Percentiles rank a stretch among this genome's conserved stretches.
Evolutionary conservation across 53 echinoderm and acorn worm species (phyloP).

Genomic region (Zoroaster sp.): DNA sequence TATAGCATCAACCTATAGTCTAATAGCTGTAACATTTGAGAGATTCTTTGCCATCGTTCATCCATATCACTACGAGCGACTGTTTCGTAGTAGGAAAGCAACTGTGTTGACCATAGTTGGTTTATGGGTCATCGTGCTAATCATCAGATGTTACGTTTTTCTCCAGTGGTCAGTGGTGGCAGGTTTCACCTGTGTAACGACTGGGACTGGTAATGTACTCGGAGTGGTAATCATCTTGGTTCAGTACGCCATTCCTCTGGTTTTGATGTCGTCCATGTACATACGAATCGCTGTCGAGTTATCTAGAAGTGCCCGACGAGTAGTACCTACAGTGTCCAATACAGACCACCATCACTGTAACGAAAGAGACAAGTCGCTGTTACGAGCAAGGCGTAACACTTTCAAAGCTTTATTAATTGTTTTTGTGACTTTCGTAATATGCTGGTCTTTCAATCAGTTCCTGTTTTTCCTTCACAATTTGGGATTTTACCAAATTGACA

Average conservation of each 20-base stretch:
- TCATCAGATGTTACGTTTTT: conserved; percentile 17
- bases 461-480: conserved; percentile 69
- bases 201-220: neutral
- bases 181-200: neutral
- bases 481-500: neutral
- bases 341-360: neutral
- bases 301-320: neutral
- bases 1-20: conserved; percentile 44
- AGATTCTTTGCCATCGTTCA: conserved; percentile 57
- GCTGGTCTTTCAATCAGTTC: conserved; percentile 83
- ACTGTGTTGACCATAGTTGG: neutral
- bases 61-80: conserved; percentile 19
- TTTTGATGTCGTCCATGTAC: conserved; percentile 46
- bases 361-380: neutral
- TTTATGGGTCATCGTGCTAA: neutral
- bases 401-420: conserved; percentile 71
- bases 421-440: conserved; percentile 71
- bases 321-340: conserved; percentile 15
- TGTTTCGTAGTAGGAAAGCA: neutral
- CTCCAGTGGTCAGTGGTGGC: conserved; percentile 27
- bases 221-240: conserved; percentile 23
- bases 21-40: conserved; percentile 46
- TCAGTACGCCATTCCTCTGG: conserved; percentile 38
- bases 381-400: conserved; percentile 49
- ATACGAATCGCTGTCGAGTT: conserved; percentile 18